phyloP scores from a whole-genome alignment of 2,113 vertebrate genomes.

The Zosterops borbonicus region DNA sequence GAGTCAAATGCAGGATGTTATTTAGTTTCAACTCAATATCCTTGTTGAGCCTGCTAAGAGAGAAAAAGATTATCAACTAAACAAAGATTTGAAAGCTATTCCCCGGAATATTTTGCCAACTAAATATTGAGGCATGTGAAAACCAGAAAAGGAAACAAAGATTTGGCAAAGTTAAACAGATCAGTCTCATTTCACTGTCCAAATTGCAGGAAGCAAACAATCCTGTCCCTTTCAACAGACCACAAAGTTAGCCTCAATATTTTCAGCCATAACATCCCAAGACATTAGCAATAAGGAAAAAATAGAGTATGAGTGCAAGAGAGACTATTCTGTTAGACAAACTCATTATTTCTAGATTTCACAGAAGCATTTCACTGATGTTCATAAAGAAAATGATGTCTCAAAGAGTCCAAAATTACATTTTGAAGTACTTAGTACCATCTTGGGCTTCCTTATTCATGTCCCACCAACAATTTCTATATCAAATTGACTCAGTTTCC shows the following conservation, averaged over 20 bases:
- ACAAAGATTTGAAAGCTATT: conserved; percentile 8
- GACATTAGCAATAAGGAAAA: not conserved
- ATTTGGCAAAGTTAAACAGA: not conserved
- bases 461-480: not conserved
- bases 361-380: not conserved
- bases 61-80: not conserved
- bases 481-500: conserved; percentile 5
- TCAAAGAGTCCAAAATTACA: not conserved
- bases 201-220: not conserved
- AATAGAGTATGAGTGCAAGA: not conserved
- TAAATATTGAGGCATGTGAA: not conserved
- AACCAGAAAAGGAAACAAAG: conserved; percentile 20
- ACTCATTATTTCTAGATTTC: not conserved
- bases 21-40: not conserved
- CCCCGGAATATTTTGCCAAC: not conserved
- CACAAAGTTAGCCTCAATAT: not conserved
- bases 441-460: not conserved
- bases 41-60: not conserved
- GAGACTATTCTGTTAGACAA: not conserved
- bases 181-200: not conserved
- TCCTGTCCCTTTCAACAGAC: not conserved
- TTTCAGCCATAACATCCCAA: not conserved
- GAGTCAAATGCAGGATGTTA: not conserved
- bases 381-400: not conserved
- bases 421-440: not conserved